These are phyloP conservation scores for Nyctereutes procyonoides DNA, from an alignment of 2,113 vertebrate genomes.

Conservation along the genomic window DNA sequence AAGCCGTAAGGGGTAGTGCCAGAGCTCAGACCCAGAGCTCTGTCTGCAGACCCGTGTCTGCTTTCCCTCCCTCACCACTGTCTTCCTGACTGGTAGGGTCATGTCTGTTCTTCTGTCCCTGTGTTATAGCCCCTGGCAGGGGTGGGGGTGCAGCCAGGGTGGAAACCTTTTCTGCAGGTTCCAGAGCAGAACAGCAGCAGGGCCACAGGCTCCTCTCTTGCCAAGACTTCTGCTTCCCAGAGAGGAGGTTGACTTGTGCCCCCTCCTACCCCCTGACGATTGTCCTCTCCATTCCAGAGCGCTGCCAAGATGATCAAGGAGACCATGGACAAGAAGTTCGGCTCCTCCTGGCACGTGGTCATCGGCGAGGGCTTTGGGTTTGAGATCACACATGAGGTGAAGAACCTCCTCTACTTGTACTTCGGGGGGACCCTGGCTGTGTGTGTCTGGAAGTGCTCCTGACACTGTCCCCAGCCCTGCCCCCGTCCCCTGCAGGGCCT, in stretches of 20 bases:
- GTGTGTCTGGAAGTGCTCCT: conserved; percentile 99
- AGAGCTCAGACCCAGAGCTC: accelerated
- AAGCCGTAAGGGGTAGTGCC: neutral
- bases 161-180: neutral
- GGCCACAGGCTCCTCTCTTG: neutral
- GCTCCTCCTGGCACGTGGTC: conserved; percentile 99
- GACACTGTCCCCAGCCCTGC: conserved; percentile 74
- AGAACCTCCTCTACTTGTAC: conserved; percentile 99
- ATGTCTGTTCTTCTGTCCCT: neutral
- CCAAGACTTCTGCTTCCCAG: neutral
- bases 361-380: conserved; percentile 98
- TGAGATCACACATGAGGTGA: conserved; percentile 97
- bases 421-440: conserved; percentile 96
- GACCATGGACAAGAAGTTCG: conserved; percentile 99
- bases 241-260: neutral
- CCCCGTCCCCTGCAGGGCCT: neutral
- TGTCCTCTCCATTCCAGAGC: conserved; percentile 85
- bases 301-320: conserved; percentile 99
- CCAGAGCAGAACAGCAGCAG: accelerated
- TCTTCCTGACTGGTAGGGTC: accelerated
- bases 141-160: accelerated
- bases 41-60: accelerated
- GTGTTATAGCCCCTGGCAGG: neutral
- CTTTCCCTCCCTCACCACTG: accelerated
- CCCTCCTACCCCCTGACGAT: accelerated